phyloP scores from a whole-genome alignment of 2,888 invertebrate genomes.

The Thymelicus sylvestris region DNA sequence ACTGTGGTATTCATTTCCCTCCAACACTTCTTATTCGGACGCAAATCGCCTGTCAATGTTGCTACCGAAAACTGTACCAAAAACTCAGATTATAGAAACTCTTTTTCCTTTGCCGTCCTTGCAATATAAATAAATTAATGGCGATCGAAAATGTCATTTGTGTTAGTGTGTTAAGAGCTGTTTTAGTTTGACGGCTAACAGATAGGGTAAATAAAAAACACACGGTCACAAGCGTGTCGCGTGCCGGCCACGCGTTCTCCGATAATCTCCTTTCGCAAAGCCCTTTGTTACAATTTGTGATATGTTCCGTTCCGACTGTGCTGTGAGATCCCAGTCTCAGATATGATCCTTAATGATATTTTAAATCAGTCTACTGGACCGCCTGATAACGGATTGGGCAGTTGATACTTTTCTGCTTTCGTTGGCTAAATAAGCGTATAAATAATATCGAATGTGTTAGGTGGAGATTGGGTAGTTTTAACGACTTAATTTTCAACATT shows the following conservation, averaged over 20 bases:
- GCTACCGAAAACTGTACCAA: slow-evolving; percentile 24
- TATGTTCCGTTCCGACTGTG: slow-evolving; percentile 61
- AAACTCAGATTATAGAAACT: slow-evolving; percentile 9
- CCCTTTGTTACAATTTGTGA: slow-evolving; percentile 83
- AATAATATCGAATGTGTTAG: background rate
- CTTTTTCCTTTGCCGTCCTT: slow-evolving; percentile 23
- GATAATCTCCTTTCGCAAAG: slow-evolving; percentile 81
- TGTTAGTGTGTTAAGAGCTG: background rate
- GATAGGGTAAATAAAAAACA: slow-evolving; percentile 68
- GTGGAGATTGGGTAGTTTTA: background rate
- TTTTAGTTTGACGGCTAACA: background rate
- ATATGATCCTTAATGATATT: slow-evolving; percentile 82
- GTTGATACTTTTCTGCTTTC: slow-evolving; percentile 53
- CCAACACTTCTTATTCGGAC: slow-evolving; percentile 80
- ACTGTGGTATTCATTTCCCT: slow-evolving; percentile 84
- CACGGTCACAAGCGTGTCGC: slow-evolving; percentile 73
- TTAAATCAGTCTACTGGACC: slow-evolving; percentile 75
- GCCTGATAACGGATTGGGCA: slow-evolving; percentile 41
- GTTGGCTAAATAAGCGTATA: background rate
- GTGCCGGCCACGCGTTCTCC: slow-evolving; percentile 76
- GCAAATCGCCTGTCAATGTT: slow-evolving; percentile 51
- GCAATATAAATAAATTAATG: background rate
- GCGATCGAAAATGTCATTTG: slow-evolving; percentile 7
- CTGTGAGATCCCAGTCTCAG: slow-evolving; percentile 73
- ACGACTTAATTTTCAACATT: too few species aligned